phyloP scores from a whole-genome alignment of 2,888 invertebrate genomes.

The Pilophorus perplexus region DNA sequence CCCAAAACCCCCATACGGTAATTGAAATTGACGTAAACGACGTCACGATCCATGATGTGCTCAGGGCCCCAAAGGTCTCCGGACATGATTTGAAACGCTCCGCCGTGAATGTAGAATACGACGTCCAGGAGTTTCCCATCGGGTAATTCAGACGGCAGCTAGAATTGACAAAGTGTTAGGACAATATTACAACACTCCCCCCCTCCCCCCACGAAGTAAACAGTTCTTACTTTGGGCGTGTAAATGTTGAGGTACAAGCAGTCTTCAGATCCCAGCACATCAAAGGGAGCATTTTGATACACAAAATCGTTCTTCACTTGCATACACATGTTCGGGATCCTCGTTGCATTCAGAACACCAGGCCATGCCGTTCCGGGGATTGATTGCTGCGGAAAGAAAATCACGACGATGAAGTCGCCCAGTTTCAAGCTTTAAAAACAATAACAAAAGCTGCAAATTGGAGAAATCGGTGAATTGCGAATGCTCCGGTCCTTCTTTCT shows the following conservation, averaged over 20 bases:
- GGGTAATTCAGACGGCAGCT: conserved; percentile 20
- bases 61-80: conserved; percentile 48
- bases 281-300: not conserved
- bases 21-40: conserved; percentile 50
- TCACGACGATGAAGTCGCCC: not conserved
- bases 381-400: conserved; percentile 36
- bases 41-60: conserved; percentile 49
- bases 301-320: conserved; percentile 6
- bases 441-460: not conserved
- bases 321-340: conserved; percentile 29
- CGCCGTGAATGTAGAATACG: conserved; percentile 50
- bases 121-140: conserved; percentile 51
- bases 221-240: conserved; percentile 35
- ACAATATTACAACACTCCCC: too few relatives aligned
- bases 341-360: conserved; percentile 39
- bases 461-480: too few relatives aligned
- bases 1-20: conserved; percentile 50
- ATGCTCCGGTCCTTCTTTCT: too few relatives aligned
- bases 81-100: conserved; percentile 48
- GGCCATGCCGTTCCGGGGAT: conserved; percentile 30
- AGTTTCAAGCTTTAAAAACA: not conserved
- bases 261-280: conserved; percentile 34
- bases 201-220: not conserved
- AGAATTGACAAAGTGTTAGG: not conserved
- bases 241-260: conserved; percentile 44